Base-by-base conservation (phyloP, 2,797 vertebrate genomes). In the Diplodus sargus region DNA sequence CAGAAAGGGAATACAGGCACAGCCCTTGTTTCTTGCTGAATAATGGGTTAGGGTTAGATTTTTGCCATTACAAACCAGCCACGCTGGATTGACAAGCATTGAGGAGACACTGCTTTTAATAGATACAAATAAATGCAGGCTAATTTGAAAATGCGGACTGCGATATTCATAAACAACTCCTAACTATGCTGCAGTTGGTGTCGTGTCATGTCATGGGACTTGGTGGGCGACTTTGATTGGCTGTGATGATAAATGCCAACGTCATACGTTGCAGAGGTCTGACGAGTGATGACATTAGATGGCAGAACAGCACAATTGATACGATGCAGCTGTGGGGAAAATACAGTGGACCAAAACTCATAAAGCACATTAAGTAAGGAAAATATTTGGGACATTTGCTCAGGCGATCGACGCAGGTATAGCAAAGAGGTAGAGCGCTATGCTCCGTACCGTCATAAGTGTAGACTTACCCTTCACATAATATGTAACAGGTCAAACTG, bases 221-320 rank as follows among this genome's bases (percentile, higher is more conserved):
- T 0, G 11, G 20, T 7, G 60, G 68, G 59, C 22, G 62, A 66
- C 45, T 75, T 70, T 7, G 57, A 94, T 93, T 94, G 92, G 93
- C 71, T 84, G 63, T 25, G 70, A 17, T 43, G 64, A 72, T 68
- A 87, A 81, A 89, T 30, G 85, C 66, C 71, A 76, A 93, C 94
- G 94, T 94, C 94, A 94, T 90, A 91, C 93, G 93, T 93, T 95
- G 93, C 90, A 85, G 67, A 81, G 90, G 89, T 76, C 71, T 79
- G 74, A 83, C 47, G 54, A 82, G 54, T 30, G 39, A 39, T 25
- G 22, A 22, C 51, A 74, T 76, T 63, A 74, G 74, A 81, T 70
- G 56, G 65, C 63, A 56, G 43, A 62, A 81, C 81, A 62, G 74
- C 48, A 17, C 3, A 72, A 51, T 34, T 54, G 34, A 51, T 9